Base-by-base conservation (phyloP, 2,797 vertebrate genomes). In the Threskiornis aethiopicus region DNA sequence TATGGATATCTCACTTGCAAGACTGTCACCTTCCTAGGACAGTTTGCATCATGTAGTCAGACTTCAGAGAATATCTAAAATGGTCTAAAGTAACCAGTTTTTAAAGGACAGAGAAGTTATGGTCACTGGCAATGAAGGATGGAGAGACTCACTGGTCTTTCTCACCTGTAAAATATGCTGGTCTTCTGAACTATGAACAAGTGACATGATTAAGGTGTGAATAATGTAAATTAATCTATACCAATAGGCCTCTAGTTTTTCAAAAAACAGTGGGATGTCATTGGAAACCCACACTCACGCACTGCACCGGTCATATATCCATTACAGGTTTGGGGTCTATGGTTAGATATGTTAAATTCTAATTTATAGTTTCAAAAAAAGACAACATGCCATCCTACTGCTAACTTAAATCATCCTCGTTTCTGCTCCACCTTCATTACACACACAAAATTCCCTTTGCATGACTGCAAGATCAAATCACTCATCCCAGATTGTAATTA, bases 401-500 rank as follows among this genome's bases (percentile, higher is more conserved):
- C 41, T 90, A 33, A 71, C 6, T 86, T 13, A 65, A 86, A 61
- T 59, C 20, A 75, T 31, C 44, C 6, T 70, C 0, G 0, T 67
- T 89, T 78, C 70, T 89, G 75, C 44, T 49, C n/a, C 75, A 58
- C 39, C 42, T 95, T 92, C 57, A 41, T 77, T 44, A 87, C n/a
- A 87, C 59, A 75, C 70, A 70, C 58, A 71, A 24, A 91, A 87
- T 76, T 80, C 81, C 62, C 83, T 82, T 66, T 87, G 35, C 69
- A 76, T 65, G 54, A 72, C 28, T 84, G 46, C 49, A 59, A 93
- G 72, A 89, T 88, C 89, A 94, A 80, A 93, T n/a, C 70, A 78
- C 70, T 87, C 84, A 69, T 17, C 72, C 83, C 84, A 78, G 47
- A 47, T 14, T 71, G 46, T 81, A 95, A 97, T 96, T 95, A 92